phyloP scores from a whole-genome alignment of 2,888 invertebrate species.

The Cyclophora punctaria region DNA sequence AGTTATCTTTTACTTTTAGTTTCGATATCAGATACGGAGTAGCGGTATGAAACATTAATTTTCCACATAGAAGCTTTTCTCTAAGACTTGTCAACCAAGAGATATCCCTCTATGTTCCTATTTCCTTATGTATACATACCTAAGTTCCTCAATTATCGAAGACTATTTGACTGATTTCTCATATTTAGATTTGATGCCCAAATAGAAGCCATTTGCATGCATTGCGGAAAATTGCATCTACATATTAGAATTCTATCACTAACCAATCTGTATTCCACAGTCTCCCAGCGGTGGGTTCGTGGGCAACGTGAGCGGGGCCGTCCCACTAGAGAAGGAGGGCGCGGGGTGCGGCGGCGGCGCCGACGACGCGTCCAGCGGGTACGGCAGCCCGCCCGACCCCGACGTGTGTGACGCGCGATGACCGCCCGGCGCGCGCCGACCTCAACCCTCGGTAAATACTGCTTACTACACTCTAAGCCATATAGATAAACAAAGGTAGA shows the following conservation, averaged over 20 bases:
- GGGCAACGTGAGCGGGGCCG: conserved; percentile 39
- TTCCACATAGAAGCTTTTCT: no score
- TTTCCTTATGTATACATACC: no score
- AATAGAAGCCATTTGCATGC: no score
- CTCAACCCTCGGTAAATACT: conserved; percentile 54
- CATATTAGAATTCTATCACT: not conserved
- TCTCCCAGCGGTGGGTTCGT: conserved; percentile 63
- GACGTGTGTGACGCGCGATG: conserved; percentile 76
- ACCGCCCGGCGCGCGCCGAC: conserved; percentile 66
- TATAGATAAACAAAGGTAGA: no score
- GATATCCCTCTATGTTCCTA: no score
- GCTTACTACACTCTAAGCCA: no score
- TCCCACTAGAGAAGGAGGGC: conserved; percentile 51
- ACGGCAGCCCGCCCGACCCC: conserved; percentile 84
- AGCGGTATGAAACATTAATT: not conserved
- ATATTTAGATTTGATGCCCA: no score
- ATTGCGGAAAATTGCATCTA: no score
- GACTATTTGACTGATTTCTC: no score
- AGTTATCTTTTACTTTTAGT: conserved; percentile 10
- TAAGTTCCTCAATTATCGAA: no score
- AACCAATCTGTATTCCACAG: conserved; percentile 25
- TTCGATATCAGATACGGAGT: not conserved
- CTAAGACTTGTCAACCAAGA: no score
- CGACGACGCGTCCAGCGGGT: conserved; percentile 86
- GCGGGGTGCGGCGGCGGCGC: conserved; percentile 63